Conservation (phyloP, 2,888 invertebrate species). For the Electrophaes corylata region DNA sequence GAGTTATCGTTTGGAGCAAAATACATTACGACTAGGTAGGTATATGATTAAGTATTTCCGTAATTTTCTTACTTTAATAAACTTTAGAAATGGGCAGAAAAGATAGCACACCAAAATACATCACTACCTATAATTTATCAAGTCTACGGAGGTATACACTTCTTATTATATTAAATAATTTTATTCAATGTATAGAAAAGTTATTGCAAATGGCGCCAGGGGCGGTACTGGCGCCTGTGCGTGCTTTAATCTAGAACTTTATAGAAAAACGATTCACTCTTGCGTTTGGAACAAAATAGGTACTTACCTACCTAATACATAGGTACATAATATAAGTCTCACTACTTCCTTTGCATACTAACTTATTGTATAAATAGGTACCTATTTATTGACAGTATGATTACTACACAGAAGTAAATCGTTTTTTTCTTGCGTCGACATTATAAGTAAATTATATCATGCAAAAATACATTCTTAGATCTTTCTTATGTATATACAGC, state of each 20-base stretch:
- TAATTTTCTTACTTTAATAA: not conserved
- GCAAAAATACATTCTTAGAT: slow-evolving; percentile 36
- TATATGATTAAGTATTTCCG: too few relatives aligned
- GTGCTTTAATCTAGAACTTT: slow-evolving; percentile 40
- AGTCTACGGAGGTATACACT: slow-evolving; percentile 18
- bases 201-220: slow-evolving; percentile 54
- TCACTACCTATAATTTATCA: slow-evolving; percentile 24
- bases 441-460: slow-evolving; percentile 16
- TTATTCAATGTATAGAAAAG: slow-evolving; percentile 55
- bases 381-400: not conserved
- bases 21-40: too few relatives aligned
- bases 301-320: not conserved
- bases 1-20: too few relatives aligned
- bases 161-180: slow-evolving; percentile 24
- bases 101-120: slow-evolving; percentile 25
- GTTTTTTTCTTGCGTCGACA: slow-evolving; percentile 3
- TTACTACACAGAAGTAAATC: slow-evolving; percentile 8
- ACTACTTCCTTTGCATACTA: too few relatives aligned
- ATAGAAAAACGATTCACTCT: slow-evolving; percentile 16
- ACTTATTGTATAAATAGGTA: not conserved
- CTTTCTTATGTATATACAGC: slow-evolving; percentile 15
- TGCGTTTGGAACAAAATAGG: not conserved
- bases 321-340: not conserved
- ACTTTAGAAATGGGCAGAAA: not conserved
- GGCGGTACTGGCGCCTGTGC: slow-evolving; percentile 36